Evolutionary conservation across 2,113 vertebrate genomes (phyloP).

Genomic region (Galbula dea): DNA sequence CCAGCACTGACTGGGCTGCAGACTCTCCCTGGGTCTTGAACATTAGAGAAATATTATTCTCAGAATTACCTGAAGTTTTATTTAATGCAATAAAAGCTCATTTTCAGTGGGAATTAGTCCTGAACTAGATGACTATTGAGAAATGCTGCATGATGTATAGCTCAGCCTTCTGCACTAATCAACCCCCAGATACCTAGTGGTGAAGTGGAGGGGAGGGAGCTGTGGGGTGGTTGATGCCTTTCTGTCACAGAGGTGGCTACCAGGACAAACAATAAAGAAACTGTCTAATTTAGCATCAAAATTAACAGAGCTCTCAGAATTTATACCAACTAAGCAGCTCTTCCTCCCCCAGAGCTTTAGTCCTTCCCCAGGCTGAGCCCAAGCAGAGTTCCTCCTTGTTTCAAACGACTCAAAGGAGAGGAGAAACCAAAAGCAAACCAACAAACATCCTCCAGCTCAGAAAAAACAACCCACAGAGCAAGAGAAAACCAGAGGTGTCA

Average conservation of each 20-base stretch:
- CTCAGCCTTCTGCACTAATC: background rate
- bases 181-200: background rate
- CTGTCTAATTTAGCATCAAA: background rate
- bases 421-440: background rate
- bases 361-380: background rate
- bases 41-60: background rate
- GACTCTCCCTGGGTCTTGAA: background rate
- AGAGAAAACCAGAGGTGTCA: background rate
- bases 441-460: background rate
- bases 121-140: background rate
- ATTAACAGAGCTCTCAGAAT: background rate
- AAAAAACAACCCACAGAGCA: background rate
- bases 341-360: background rate
- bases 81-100: background rate
- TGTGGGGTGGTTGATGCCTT: background rate
- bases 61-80: background rate
- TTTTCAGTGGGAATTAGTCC: background rate
- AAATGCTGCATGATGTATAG: background rate
- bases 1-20: background rate
- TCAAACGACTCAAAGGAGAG: background rate
- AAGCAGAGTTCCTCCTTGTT: background rate
- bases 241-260: background rate
- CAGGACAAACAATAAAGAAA: background rate
- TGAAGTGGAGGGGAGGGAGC: background rate
- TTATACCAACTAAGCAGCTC: background rate